Evolutionary conservation across 92 coral and sea anemone species (phyloP), one percentile per base, ranked within the genome.

Genomic region (Porites lobata): DNA sequence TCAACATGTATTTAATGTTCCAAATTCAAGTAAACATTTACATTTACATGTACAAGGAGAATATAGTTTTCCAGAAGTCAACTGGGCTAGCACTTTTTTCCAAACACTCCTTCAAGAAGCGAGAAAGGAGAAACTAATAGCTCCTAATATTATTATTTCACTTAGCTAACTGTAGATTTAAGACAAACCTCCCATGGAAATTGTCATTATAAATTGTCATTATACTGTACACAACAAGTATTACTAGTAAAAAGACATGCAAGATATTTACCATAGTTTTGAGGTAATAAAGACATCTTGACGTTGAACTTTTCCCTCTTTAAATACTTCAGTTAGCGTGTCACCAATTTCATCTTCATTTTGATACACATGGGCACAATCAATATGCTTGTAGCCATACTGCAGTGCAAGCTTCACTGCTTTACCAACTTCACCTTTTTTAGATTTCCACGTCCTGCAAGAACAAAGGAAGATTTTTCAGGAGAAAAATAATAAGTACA

Each of bases 251-350:
- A 2, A 56, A 56, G 61, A 10, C 0, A 56, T 10, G 61, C 50
- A 26, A 15, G 50, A 47, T 59, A 69, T 38, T 56, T 76, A 90
- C 95, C 95, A 92, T 21, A 92, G 91, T 70, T 92, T 92, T 56
- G 95, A 92, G 8, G 93, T 92, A 26, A 92, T 24, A n/a, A 92
- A 92, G 70, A 92, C 72, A 64, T 86, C 93, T 65, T 92, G 91
- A 76, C 95, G 81, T 32, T 89, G 90, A 71, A 92, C 65, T 19
- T 85, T 81, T 63, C 87, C 89, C 78, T 86, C 95, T 75, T 71
- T 62, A 47, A 92, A 90, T 53, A 92, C 95, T 50, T 92, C 91
- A 8, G 86, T 57, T 7, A 92, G 67, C 22, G 85, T 78, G 59
- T 86, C 81, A 12, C 95, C 95, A 61, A 92, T 82, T 61, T 92